Base-by-base conservation (phyloP, 2,888 invertebrate genomes). In the Calameuta pallipes region DNA sequence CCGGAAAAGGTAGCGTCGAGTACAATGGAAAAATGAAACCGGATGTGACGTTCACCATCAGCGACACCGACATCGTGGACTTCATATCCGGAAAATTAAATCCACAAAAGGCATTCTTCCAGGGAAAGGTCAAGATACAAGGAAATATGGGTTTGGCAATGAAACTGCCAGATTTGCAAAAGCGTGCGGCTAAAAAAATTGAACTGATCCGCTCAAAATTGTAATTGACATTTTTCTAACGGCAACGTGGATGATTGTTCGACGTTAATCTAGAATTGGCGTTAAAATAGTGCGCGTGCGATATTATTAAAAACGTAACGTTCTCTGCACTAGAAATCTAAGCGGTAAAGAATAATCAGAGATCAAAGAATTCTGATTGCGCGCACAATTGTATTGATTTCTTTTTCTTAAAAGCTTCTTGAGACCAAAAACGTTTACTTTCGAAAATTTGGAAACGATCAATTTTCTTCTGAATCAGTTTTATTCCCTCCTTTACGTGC, bases 81-180 rank as follows among this genome's bases (percentile, higher is more conserved):
- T 93, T 99, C 77, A 96, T 99, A 87, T 94, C 96, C 1, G 98
- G 98, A 1, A 97, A 97, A 91, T 93, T 99, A 80, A 98, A 98
- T 91, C 97, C 97, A 0, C 98, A 99, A 91, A 98, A 98, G 91
- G 98, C 98, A 2, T 98, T 97, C 92, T 97, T 97, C 94, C 97
- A 98, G 92, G 99, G 99, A 30, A 99, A 99, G 92, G 95, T 98
- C 79, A 99, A 98, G 92, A 96, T 99, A 80, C 97, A 98, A 90
- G 99, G 99, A 56, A 99, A 99, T 91, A 98, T 99, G 96, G 98
- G 97, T 0, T 92, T 98, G 73, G 99, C 99, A 2, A 96, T 99
- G 96, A 99, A 98, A 91, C 92, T 99, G 79, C 95, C 96, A 33
- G 97, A 97, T 83, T 91, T 98, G 81, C 97, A 97, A 87, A 94